Percentiles rank a stretch among this genome's conserved stretches.
phyloP scores from a whole-genome alignment of 2,797 vertebrate genomes.

The Lacerta agilis region DNA sequence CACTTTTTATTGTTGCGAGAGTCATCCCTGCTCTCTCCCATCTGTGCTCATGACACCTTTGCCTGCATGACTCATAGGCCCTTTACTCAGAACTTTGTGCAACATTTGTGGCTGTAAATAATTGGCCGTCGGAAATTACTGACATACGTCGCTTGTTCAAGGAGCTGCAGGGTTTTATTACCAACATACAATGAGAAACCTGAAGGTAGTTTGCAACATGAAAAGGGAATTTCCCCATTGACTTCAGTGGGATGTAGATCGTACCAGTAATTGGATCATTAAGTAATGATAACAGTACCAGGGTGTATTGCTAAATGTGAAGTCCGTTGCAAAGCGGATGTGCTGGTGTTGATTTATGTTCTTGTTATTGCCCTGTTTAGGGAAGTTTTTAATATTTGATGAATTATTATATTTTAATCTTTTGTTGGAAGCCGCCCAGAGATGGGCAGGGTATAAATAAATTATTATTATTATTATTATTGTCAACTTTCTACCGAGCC shows the following conservation, averaged over 20 bases:
- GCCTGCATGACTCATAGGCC: neutral
- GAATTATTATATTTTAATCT: no score
- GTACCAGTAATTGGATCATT: neutral
- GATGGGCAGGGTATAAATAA: no score
- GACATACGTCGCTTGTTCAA: neutral
- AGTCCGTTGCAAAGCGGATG: neutral
- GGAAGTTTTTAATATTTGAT: no score
- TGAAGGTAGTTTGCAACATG: neutral
- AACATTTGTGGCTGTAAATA: constrained; percentile 3
- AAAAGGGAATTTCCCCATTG: neutral
- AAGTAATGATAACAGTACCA: neutral
- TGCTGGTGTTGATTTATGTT: neutral
- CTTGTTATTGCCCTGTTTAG: neutral
- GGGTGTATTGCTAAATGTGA: neutral
- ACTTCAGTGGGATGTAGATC: neutral
- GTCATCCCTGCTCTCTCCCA: neutral
- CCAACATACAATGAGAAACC: neutral
- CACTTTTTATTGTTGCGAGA: neutral
- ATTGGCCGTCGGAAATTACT: neutral
- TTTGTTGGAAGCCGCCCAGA: no score
- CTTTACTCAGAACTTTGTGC: neutral
- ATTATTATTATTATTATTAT: no score
- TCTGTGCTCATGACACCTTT: neutral
- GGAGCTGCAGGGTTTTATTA: constrained; percentile 3
- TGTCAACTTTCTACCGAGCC: neutral